These are phyloP conservation scores for Sepioteuthis lessoniana DNA, from an alignment of 2,888 invertebrate species.

Conservation along the genomic window DNA sequence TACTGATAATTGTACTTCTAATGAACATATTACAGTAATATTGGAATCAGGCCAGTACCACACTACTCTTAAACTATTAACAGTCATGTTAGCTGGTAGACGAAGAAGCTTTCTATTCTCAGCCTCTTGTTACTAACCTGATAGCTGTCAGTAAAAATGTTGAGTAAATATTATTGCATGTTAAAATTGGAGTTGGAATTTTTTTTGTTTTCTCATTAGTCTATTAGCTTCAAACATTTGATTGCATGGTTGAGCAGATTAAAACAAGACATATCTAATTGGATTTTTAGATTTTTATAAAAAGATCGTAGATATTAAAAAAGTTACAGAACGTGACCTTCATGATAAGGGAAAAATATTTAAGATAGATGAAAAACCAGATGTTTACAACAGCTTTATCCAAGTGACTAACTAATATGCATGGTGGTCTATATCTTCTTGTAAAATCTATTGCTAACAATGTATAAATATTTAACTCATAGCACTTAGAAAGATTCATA, in stretches of 20 bases:
- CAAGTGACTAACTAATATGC: not conserved
- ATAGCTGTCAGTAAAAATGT: not conserved
- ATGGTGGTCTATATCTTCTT: not conserved
- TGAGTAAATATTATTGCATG: slow-evolving; percentile 8
- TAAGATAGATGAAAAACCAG: not conserved
- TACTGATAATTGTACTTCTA: not conserved
- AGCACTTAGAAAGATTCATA: too few species aligned
- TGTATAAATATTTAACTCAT: not conserved
- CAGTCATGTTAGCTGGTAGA: not conserved
- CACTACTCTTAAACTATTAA: not conserved
- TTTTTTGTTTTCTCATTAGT: not conserved
- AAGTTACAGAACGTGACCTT: not conserved
- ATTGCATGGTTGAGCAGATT: not conserved
- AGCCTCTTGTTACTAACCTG: slow-evolving; percentile 13
- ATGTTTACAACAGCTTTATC: not conserved
- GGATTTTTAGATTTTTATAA: too few species aligned
- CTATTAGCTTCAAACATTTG: not conserved
- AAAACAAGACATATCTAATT: not conserved
- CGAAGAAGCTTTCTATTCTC: not conserved
- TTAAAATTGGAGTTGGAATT: not conserved
- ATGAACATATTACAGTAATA: not conserved
- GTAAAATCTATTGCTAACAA: not conserved
- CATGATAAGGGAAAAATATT: not conserved
- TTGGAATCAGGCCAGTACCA: slow-evolving; percentile 33
- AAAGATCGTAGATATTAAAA: too few species aligned